Base-by-base conservation (phyloP, 2,888 invertebrate genomes). In the Drosophila pseudotalamancana region DNA sequence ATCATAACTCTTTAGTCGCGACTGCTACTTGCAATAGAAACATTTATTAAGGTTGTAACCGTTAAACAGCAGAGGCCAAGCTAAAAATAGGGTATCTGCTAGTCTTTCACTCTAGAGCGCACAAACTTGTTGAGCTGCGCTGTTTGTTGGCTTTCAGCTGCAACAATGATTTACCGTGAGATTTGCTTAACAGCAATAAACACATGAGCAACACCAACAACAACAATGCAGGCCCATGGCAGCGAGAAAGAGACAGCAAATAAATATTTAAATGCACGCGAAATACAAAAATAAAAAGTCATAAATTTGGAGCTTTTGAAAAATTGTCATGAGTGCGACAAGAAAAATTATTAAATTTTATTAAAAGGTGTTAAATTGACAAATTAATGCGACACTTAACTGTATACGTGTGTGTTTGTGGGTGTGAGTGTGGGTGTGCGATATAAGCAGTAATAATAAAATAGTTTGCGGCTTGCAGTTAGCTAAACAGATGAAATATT, bases 281-380 rank as follows among this genome's bases (percentile, higher is more conserved):
- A 75, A 69, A 75, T 54, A 46, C 39, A 40, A 53, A 67, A 74
- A 59, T 21, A 32, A 59, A 68, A 65, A 29, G 35, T 68, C 83
- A 75, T 83, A 86, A 81, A 79, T 86, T 70, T 73, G 50, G 19
- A 48, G 62, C 79, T 82, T 82, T 82, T 82, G 78, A 84, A 74
- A 81, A 81, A 79, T 85, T 69, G 66, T 61, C 43, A 4, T n/a
- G 32, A 29, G 53, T 25, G 21, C 19, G 43, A 49, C 34, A 64
- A 19, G 61, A 69, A 65, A 57, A 46, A 67, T 72, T 78, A 72
- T 76, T 61, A 63, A 86, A 86, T 65, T 68, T 73, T 67, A 77
- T 69, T 65, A 61, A 72, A 84, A 81, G 87, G 78, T 87, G 87
- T 81, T 84, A 83, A 87, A 76, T 65, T 83, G 82, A 83, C 87